Conservation (phyloP, 2,113 vertebrate genomes). For the Callospermophilus lateralis region DNA sequence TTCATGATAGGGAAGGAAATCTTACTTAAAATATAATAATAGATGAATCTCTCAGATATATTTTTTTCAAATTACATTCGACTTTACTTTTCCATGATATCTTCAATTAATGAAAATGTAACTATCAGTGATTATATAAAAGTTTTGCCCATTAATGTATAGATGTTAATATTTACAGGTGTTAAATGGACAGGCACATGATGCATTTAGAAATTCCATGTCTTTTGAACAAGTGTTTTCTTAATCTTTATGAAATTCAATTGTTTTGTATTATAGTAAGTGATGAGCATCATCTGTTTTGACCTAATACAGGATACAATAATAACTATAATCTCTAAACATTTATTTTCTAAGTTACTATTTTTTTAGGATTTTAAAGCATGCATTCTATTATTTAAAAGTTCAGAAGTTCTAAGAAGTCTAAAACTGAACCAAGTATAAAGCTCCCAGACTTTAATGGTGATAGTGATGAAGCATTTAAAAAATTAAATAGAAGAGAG, state of each 20-base stretch:
- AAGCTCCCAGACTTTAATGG: neutral
- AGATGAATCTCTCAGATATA: neutral
- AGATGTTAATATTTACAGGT: neutral
- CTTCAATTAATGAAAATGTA: neutral
- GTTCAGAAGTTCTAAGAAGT: neutral
- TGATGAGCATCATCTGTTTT: neutral
- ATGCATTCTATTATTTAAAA: neutral
- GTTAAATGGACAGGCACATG: neutral
- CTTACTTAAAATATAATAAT: neutral
- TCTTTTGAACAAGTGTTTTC: neutral
- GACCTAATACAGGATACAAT: neutral
- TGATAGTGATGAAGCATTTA: neutral
- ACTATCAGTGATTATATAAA: neutral
- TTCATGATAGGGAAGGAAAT: neutral
- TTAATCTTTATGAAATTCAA: constrained; percentile 8
- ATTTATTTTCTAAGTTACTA: neutral
- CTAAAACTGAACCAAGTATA: neutral
- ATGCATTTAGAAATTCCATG: neutral
- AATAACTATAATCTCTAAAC: neutral
- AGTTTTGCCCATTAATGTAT: neutral
- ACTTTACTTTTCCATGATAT: neutral
- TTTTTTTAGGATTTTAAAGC: neutral
- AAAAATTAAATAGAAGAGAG: neutral
- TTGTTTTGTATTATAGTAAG: neutral
- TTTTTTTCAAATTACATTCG: neutral